These are phyloP conservation scores for Chrysotoxum bicinctum DNA, from an alignment of 2,888 invertebrate genomes.

Conservation along the genomic window DNA sequence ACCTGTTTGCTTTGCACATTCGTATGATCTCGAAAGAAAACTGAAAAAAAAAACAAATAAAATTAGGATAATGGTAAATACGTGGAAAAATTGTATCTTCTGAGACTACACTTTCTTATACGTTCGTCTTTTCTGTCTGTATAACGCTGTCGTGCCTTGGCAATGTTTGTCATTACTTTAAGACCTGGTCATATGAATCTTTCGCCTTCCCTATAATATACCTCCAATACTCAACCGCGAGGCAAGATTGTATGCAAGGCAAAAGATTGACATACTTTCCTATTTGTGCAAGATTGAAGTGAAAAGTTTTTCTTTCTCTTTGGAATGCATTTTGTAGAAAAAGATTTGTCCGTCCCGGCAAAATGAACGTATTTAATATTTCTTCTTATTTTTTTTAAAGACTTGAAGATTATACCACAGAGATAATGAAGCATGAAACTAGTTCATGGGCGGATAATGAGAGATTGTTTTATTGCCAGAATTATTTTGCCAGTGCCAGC, in stretches of 20 bases:
- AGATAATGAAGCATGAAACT: constrained; percentile 1
- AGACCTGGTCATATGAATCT: constrained; percentile 17
- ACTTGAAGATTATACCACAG: not conserved
- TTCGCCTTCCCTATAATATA: not conserved
- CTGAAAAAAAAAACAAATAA: constrained; percentile 36
- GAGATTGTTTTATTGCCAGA: constrained; percentile 18
- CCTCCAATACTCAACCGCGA: not conserved
- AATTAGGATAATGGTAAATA: constrained; percentile 70
- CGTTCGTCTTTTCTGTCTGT: not conserved
- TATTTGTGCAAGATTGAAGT: constrained; percentile 10
- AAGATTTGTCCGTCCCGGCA: not conserved
- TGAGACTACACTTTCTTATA: not conserved
- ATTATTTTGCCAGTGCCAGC: constrained; percentile 7
- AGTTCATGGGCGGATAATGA: constrained; percentile 9
- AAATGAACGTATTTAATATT: not conserved
- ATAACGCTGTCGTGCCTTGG: not conserved
- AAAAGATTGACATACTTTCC: constrained; percentile 67
- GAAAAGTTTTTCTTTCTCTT: constrained; percentile 4
- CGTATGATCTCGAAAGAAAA: constrained; percentile 32
- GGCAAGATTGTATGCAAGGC: not conserved
- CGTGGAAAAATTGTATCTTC: constrained; percentile 49
- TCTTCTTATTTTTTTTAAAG: not conserved
- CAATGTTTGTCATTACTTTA: constrained; percentile 6
- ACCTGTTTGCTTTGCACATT: constrained; percentile 52
- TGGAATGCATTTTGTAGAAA: not conserved